Base-by-base conservation (phyloP, 2,888 invertebrate species). In the Lasioglossum oenotherae region DNA sequence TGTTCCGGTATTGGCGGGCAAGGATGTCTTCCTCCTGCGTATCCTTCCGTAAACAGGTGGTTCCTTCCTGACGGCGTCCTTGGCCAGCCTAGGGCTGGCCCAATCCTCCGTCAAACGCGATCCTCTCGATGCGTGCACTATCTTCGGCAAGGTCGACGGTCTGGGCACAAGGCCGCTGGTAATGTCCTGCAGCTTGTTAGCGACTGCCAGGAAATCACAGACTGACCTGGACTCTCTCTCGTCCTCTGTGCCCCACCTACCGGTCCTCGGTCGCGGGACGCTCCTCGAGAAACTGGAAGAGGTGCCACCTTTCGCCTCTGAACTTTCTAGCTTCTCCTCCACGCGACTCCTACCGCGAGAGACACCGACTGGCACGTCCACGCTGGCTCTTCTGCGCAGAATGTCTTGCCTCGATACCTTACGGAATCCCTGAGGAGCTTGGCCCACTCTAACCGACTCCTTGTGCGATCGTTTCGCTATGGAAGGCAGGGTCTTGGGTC, bases 81-180 rank as follows among this genome's bases (percentile, higher is more conserved):
- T 88, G 14, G 81, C 81, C 10, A 91, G 79, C 77, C 90, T 90
- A 1, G 85, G 80, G 6, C 76, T 83, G 31, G 76, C 77, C 84
- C 91, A 89, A 67, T 93, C 92, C 41, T 86, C 88, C 4, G 74
- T 64, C 4, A 73, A 6, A 0, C 85, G 85, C 1, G 84, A 44
- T 16, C 83, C 74, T 44, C 80, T 91, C 41, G 90, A 85, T 1
- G 90, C 74, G 64, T 93, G 91, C 19, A 92, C 69, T 44, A 93
- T 91, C 88, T 94, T 95, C 12, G 95, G 95, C 76, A 95, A 86
- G 64, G 95, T 95, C 80, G 95, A 94, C 38, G 95, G 93, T 87
- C 94, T 89, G 27, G 93, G 92, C 12, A 90, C 91, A 74, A 92
- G 86, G 78, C 88, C 83, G 74, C 86, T 86, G 76, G 71, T 84